phyloP scores from a whole-genome alignment of 2,888 invertebrate species.

The Lasius platythorax region DNA sequence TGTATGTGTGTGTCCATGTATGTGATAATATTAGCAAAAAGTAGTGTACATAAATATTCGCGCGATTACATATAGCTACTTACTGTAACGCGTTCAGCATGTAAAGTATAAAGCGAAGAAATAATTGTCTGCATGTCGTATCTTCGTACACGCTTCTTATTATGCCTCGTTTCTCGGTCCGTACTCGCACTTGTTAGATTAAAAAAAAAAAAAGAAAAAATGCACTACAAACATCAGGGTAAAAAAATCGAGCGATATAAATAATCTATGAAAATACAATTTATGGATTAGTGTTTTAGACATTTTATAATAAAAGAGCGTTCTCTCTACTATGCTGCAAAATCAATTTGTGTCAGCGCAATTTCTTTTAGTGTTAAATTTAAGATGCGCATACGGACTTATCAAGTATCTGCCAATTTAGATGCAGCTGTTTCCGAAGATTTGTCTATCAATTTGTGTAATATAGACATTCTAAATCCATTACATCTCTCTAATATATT shows the following conservation, averaged over 20 bases:
- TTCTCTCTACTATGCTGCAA: background rate
- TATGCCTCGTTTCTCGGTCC: background rate
- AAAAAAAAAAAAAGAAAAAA: background rate
- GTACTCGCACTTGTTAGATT: background rate
- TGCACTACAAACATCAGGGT: background rate
- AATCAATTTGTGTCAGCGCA: background rate
- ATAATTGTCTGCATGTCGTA: constrained; percentile 32
- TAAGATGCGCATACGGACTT: background rate
- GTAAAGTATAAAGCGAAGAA: constrained; percentile 58
- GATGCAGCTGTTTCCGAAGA: background rate
- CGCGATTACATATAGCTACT: constrained; percentile 52
- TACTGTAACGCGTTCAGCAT: constrained; percentile 37
- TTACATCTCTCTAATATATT: constrained; percentile 26
- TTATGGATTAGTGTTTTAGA: background rate
- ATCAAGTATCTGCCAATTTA: constrained; percentile 20
- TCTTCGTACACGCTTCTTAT: constrained; percentile 53
- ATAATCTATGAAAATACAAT: constrained; percentile 1
- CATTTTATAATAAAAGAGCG: background rate
- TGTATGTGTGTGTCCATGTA: background rate
- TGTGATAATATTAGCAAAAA: constrained; percentile 58
- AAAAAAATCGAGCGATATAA: background rate
- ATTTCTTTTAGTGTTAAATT: background rate
- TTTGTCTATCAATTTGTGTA: constrained; percentile 12
- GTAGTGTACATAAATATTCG: constrained; percentile 64
- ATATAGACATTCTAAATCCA: constrained; percentile 3